These are phyloP conservation scores for Aricia artaxerxes DNA, from an alignment of 2,888 invertebrate species.

Conservation along the genomic window DNA sequence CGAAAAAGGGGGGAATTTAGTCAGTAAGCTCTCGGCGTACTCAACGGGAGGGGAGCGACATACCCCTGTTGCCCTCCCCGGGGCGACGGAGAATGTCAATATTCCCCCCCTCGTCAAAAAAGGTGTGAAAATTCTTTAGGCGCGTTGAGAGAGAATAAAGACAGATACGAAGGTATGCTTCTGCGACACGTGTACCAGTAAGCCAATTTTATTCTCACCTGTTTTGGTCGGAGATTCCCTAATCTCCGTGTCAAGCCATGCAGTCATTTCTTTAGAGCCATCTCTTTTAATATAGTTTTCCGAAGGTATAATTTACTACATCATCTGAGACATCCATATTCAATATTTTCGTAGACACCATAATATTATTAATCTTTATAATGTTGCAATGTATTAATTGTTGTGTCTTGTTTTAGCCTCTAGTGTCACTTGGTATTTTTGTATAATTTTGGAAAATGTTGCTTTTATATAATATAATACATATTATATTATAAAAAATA, in stretches of 20 bases:
- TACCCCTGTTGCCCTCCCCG: not conserved
- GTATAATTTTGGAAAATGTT: no score
- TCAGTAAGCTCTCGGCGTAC: not conserved
- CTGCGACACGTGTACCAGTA: not conserved
- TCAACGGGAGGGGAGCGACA: not conserved
- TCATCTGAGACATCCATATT: no score
- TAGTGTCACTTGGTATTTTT: no score
- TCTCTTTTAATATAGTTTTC: no score
- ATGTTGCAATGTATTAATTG: no score
- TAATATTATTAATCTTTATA: no score
- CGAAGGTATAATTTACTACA: no score
- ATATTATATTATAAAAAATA: no score
- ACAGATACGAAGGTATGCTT: no score
- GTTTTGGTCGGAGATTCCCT: not conserved
- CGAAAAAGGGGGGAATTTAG: not conserved
- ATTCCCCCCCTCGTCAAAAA: not conserved
- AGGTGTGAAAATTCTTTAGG: not conserved
- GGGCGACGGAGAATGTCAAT: not conserved
- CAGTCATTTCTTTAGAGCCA: not conserved
- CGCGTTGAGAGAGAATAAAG: not conserved
- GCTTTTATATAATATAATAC: no score
- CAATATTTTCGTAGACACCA: no score
- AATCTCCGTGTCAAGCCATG: not conserved
- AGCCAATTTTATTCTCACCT: not conserved
- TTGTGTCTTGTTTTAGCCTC: no score